Conservation (phyloP, 2,797 vertebrate species). For the Xyrichtys novacula region DNA sequence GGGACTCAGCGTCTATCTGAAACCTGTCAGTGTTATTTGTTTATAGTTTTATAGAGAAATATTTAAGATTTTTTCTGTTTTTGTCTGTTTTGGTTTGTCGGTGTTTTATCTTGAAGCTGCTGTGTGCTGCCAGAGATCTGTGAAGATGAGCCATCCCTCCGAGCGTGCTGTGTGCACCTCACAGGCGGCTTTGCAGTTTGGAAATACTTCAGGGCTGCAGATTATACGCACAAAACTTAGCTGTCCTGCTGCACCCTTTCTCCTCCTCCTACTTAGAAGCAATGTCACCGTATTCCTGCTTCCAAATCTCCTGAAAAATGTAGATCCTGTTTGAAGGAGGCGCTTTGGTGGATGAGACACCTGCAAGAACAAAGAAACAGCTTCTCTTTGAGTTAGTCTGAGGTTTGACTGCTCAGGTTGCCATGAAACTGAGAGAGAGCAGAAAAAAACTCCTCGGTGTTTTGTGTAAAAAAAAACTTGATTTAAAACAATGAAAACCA, state of each 20-base stretch:
- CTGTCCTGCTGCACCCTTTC: background rate
- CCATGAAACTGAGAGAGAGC: too few species aligned
- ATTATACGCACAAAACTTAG: conserved; percentile 21
- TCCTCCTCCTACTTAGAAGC: background rate
- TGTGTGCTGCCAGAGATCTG: background rate
- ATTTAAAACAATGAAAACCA: too few species aligned
- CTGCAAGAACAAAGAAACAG: background rate
- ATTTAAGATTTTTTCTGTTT: background rate
- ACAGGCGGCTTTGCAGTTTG: conserved; percentile 2
- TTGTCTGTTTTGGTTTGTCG: background rate
- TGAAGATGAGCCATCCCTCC: background rate
- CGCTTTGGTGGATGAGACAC: too few species aligned
- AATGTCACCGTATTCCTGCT: background rate
- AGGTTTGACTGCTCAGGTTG: background rate
- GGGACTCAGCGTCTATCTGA: conserved; percentile 14
- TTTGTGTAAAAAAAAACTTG: too few species aligned
- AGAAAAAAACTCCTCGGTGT: too few species aligned
- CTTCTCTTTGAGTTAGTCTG: background rate
- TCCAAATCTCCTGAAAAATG: background rate
- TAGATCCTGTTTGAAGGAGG: background rate
- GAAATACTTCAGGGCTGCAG: background rate
- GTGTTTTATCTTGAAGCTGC: background rate
- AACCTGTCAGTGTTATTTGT: conserved; percentile 59
- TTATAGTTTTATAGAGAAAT: conserved; percentile 36
- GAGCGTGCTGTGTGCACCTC: background rate